These are phyloP conservation scores for Phallusia fumigata DNA, from an alignment of 23 tunicate genomes.

Conservation along the genomic window DNA sequence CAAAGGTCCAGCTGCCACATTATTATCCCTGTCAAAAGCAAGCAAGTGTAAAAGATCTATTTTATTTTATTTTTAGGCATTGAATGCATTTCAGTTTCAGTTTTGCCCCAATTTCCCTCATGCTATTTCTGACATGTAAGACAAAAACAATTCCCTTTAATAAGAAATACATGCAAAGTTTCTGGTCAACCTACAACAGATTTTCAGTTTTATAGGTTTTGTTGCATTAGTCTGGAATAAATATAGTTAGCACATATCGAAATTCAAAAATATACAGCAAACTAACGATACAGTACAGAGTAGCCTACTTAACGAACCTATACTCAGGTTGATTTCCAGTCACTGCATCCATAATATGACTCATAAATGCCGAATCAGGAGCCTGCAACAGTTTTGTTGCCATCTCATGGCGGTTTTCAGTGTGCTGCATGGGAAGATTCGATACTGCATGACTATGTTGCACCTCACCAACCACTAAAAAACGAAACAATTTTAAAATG, in stretches of 20 bases:
- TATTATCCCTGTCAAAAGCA: background rate
- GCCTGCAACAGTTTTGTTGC: slow-evolving; percentile 36
- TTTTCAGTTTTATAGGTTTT: too few species aligned
- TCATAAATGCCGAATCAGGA: slow-evolving; percentile 47
- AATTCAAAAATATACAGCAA: background rate
- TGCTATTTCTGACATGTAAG: too few species aligned
- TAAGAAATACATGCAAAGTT: background rate
- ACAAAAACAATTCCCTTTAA: too few species aligned
- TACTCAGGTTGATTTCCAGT: slow-evolving; percentile 27
- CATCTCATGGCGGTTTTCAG: slow-evolving; percentile 44
- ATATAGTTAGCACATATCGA: too few species aligned
- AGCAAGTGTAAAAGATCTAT: too few species aligned
- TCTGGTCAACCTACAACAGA: too few species aligned
- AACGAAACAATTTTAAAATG: background rate
- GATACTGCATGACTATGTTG: slow-evolving; percentile 22
- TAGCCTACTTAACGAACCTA: slow-evolving; percentile 12
- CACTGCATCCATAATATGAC: slow-evolving; percentile 58
- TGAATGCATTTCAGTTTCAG: too few species aligned
- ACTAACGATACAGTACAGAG: background rate
- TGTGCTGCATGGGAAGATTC: slow-evolving; percentile 23
- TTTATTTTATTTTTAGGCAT: too few species aligned
- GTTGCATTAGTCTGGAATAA: too few species aligned
- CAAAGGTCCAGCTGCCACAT: background rate
- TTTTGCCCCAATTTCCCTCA: too few species aligned
- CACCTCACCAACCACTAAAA: slow-evolving; percentile 43